Evolutionary conservation across 1,140 invertebrate genomes (phyloP).

Genomic region (Trachymyrmex cornetzi): DNA sequence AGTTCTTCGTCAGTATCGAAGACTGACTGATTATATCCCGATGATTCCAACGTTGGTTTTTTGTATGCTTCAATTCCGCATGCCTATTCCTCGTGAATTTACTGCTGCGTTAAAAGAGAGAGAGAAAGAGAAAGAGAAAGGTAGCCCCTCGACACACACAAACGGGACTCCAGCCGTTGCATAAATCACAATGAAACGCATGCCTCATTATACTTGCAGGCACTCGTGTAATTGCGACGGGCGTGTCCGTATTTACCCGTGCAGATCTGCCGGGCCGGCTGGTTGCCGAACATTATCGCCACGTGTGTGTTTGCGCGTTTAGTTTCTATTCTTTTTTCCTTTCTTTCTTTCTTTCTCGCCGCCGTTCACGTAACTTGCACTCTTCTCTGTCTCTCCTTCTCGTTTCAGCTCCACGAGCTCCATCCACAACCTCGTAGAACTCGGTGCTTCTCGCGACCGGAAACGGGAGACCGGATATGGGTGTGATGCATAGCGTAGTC

Average conservation of each 20-base stretch:
- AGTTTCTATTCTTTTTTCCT: slow-evolving; percentile 1
- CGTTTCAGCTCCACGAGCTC: neutral
- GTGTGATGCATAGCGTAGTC: slow-evolving; percentile 46
- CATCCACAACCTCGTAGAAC: neutral
- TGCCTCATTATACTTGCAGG: slow-evolving; percentile 77
- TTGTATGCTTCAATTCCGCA: neutral
- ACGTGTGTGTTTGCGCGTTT: slow-evolving; percentile 5
- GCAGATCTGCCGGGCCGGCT: slow-evolving; percentile 50
- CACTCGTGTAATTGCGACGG: slow-evolving; percentile 80
- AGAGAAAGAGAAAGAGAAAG: slow-evolving; percentile 1
- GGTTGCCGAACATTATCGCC: slow-evolving; percentile 44
- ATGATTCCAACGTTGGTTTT: neutral
- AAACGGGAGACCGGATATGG: slow-evolving; percentile 68
- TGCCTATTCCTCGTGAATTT: slow-evolving; percentile 10
- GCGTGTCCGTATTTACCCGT: slow-evolving; percentile 75
- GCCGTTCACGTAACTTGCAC: neutral
- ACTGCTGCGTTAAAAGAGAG: neutral
- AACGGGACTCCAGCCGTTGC: slow-evolving; percentile 27
- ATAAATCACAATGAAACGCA: slow-evolving; percentile 80
- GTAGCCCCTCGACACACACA: slow-evolving; percentile 38
- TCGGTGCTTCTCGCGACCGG: slow-evolving; percentile 52
- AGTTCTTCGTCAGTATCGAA: neutral
- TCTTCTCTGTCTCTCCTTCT: neutral
- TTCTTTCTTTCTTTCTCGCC: neutral
- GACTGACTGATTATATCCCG: too few relatives aligned